Percentiles rank a stretch among this genome's conserved stretches.
Evolutionary conservation across 2,113 vertebrate genomes (phyloP).

Genomic region (Platichthys stellatus): DNA sequence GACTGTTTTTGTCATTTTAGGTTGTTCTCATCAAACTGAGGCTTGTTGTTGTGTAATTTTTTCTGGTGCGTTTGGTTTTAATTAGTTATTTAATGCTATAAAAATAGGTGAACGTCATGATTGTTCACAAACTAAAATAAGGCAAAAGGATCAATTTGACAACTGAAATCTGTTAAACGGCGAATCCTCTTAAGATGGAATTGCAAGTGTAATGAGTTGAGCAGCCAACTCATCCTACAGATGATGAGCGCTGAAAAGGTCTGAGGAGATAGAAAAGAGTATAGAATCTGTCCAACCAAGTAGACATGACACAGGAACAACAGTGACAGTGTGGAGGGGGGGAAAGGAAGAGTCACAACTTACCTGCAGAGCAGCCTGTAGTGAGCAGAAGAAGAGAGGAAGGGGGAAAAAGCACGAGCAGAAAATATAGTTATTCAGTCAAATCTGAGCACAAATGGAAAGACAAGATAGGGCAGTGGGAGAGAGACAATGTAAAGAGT

Average conservation of each 20-base stretch:
- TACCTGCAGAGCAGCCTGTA: conserved; percentile 92
- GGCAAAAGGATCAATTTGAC: background rate
- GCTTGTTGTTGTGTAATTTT: no score
- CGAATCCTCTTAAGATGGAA: background rate
- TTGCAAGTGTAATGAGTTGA: background rate
- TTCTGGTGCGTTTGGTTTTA: no score
- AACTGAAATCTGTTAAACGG: background rate
- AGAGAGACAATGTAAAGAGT: conserved; percentile 48
- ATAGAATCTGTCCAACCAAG: background rate
- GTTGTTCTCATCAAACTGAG: no score
- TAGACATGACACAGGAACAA: conserved; percentile 14
- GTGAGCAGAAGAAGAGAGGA: conserved; percentile 55
- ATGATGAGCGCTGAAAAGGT: conserved; percentile 9
- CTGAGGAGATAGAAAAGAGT: background rate
- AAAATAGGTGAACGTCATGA: no score
- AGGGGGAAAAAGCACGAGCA: conserved; percentile 45
- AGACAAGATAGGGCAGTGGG: conserved; percentile 29
- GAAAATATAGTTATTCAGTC: conserved; percentile 67
- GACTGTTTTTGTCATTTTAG: no score
- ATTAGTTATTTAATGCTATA: no score
- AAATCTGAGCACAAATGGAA: conserved; percentile 15
- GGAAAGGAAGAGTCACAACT: conserved; percentile 65
- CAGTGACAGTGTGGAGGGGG: no score
- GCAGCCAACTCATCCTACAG: background rate
- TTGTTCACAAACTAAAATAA: no score